phyloP scores from a whole-genome alignment of 1,140 invertebrate genomes.

The Caenorhabditis tropicalis region DNA sequence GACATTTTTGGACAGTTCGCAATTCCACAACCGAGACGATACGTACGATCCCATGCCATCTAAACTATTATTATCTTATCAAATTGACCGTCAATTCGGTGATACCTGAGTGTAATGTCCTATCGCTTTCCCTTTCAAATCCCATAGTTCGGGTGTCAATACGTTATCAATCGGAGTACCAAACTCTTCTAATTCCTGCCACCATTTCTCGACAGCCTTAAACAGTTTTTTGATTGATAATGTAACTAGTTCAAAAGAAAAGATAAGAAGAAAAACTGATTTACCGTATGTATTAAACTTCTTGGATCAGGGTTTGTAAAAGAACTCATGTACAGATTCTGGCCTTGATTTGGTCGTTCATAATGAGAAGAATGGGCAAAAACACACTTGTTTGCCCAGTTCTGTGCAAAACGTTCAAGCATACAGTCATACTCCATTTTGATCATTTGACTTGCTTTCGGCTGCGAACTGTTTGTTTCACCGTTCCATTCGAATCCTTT shows the following conservation, averaged over 20 bases:
- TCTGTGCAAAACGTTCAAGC: constrained; percentile 45
- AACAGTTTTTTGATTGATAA: constrained; percentile 3
- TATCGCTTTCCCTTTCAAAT: constrained; percentile 49
- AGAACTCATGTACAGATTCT: constrained; percentile 52
- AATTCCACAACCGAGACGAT: constrained; percentile 48
- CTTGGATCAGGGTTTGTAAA: constrained; percentile 45
- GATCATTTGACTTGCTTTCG: constrained; percentile 41
- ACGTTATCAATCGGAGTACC: constrained; percentile 49
- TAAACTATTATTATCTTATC: constrained; percentile 37
- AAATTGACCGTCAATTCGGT: background rate
- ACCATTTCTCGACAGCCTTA: constrained; percentile 52
- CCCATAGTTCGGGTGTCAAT: constrained; percentile 45
- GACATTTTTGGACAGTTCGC: constrained; percentile 48
- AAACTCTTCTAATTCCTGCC: constrained; percentile 52
- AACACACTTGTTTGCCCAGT: constrained; percentile 50
- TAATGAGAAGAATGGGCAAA: constrained; percentile 46
- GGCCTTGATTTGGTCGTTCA: constrained; percentile 49
- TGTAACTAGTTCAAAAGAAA: background rate
- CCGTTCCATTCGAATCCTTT: constrained; percentile 49
- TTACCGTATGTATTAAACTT: constrained; percentile 44
- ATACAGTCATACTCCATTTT: constrained; percentile 55
- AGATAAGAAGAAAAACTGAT: background rate
- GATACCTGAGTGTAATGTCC: constrained; percentile 51
- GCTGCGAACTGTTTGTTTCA: constrained; percentile 47
- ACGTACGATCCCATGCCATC: constrained; percentile 52